Evolutionary conservation across 1,140 invertebrate genomes (phyloP), one percentile per base, ranked within the genome.

Genomic region (Drosophila navojoa): DNA sequence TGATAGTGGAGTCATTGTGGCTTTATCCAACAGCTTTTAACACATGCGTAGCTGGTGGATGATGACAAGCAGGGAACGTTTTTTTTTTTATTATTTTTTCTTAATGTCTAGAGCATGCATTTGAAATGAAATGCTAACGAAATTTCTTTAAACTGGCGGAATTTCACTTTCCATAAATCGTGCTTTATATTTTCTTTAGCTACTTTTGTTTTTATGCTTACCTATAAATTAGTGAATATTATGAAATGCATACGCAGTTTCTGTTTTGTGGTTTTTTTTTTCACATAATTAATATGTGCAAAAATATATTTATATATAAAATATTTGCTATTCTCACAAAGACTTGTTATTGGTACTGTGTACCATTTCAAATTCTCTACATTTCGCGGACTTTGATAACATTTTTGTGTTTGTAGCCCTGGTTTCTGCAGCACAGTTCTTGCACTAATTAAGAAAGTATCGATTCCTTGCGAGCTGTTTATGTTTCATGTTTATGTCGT

Each of bases 111-210:
- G 79, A 59, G 62, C 84, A 89, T 89, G 84, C 84, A 89, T 84
- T 90, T 80, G 61, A 71, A 53, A 60, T 77, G 77, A 75, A 66
- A 75, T 70, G 75, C 61, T 77, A 77, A 77, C 75, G 58, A 89
- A 90, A 89, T 89, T 87, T 87, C 84, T 89, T 74, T 71, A 82
- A 87, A 71, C 72, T 84, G 25, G 73, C 81, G 77, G 77, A 89
- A 89, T 89, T 89, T 89, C 84, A 90, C 82, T 87, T 87, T 87
- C 35, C 85, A 53, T 68, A 66, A 87, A 64, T 86, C 82, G 82
- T 86, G 82, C 64, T 68, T 59, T 44, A 58, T 60, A 45, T 81
- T 78, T 78, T 81, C 81, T 71, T 2, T 22, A 71, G 57, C 11
- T 52, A 45, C 64, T 70, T 70, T 84, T 78, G 66, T 64, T 44